Evolutionary conservation across 2,888 invertebrate genomes (phyloP).

Genomic region (Dyspetes luteomarginatus): DNA sequence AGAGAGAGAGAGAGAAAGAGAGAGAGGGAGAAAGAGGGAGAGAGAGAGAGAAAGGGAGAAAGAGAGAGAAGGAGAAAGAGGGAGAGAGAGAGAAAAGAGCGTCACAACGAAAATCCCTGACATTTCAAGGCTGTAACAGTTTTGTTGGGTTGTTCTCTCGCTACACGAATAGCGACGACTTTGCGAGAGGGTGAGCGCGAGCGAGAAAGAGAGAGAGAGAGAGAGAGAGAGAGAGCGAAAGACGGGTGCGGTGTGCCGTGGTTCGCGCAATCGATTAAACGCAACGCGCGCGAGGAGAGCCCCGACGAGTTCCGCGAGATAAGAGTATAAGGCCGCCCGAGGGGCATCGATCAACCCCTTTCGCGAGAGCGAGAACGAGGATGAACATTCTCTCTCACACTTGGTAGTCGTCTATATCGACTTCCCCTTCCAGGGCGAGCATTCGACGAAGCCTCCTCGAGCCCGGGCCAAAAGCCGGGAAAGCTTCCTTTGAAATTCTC

Average conservation of each 20-base stretch:
- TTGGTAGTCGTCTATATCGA: conserved; percentile 42
- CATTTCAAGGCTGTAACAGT: conserved; percentile 49
- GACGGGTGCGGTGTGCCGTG: conserved; percentile 59
- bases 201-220: neutral
- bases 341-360: conserved; percentile 73
- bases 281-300: conserved; percentile 60
- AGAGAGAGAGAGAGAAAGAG: too few relatives aligned
- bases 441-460: conserved; percentile 49
- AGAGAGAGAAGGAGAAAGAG: neutral
- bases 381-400: conserved; percentile 30
- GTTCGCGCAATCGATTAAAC: conserved; percentile 73
- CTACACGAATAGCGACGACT: conserved; percentile 3
- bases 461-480: conserved; percentile 48
- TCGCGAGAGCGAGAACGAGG: conserved; percentile 47
- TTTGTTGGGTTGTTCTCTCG: conserved; percentile 11
- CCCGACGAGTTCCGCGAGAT: conserved; percentile 68
- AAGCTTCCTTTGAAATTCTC: conserved; percentile 27
- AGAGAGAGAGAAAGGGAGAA: neutral
- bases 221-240: conserved; percentile 27
- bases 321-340: conserved; percentile 68
- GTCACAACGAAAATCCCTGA: conserved; percentile 14
- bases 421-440: conserved; percentile 16
- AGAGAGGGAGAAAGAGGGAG: too few relatives aligned
- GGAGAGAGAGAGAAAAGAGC: neutral
- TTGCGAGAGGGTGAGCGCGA: neutral